These are phyloP conservation scores for Temnopleurus reevesii DNA, from an alignment of 53 echinoderm and acorn worm genomes.

Conservation along the genomic window DNA sequence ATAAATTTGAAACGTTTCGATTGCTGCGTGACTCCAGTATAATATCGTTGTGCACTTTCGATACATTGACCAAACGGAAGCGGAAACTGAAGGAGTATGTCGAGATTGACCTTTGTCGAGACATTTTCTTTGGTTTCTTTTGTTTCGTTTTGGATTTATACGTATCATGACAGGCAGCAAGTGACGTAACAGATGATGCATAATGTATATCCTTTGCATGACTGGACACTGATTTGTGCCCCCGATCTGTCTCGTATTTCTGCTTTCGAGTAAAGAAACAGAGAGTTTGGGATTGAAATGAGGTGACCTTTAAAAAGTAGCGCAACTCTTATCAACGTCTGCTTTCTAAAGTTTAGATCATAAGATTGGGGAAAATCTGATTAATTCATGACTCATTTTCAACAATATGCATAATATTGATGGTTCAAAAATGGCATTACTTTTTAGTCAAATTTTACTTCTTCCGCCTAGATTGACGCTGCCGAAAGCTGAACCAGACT, in stretches of 20 bases:
- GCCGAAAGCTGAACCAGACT: too few species aligned
- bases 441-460: too few species aligned
- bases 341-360: too few species aligned
- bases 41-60: not conserved
- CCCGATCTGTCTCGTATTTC: not conserved
- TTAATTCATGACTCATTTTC: too few species aligned
- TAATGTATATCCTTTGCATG: not conserved
- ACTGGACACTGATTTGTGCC: not conserved
- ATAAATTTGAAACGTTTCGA: not conserved
- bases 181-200: not conserved
- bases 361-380: too few species aligned
- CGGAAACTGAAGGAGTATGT: not conserved
- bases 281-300: too few species aligned
- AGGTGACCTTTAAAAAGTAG: too few species aligned
- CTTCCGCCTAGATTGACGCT: too few species aligned
- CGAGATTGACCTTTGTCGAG: not conserved
- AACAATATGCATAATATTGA: too few species aligned
- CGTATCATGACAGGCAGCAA: not conserved
- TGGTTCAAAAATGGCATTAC: too few species aligned
- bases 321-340: too few species aligned
- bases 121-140: not conserved
- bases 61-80: constrained; percentile 32
- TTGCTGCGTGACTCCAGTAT: not conserved
- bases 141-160: not conserved
- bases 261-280: too few species aligned